These are phyloP conservation scores for Onychorhynchus coronatus DNA, from an alignment of 2,113 vertebrate genomes.

Conservation along the genomic window DNA sequence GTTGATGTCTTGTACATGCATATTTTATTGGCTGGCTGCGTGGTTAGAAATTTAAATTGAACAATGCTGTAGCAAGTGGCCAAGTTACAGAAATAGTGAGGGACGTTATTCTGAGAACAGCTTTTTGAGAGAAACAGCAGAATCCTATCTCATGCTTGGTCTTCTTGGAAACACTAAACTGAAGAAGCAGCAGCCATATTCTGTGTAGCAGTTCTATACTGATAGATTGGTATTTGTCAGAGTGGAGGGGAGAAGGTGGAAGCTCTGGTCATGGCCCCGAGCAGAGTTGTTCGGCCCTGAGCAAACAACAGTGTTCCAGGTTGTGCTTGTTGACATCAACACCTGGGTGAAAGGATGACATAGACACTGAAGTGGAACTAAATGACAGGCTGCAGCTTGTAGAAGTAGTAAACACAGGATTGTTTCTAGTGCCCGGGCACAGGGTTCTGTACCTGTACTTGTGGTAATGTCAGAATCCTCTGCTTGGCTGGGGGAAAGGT, in stretches of 20 bases:
- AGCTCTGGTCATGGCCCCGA: background rate
- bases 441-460: background rate
- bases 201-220: background rate
- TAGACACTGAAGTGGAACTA: background rate
- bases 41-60: background rate
- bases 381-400: background rate
- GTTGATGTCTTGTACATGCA: background rate
- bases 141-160: background rate
- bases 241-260: background rate
- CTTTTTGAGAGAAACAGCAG: background rate
- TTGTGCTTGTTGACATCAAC: background rate
- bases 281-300: background rate
- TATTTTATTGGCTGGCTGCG: background rate
- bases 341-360: slow-evolving; percentile 21
- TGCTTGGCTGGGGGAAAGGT: background rate
- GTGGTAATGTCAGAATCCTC: background rate
- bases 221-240: background rate
- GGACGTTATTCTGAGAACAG: background rate
- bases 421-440: background rate
- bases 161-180: background rate
- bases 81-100: background rate
- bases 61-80: background rate
- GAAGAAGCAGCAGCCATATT: background rate
- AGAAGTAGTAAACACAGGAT: background rate
- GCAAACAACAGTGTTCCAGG: background rate